Conservation (phyloP, 1,140 invertebrate genomes). For the Amphibalanus amphitrite region DNA sequence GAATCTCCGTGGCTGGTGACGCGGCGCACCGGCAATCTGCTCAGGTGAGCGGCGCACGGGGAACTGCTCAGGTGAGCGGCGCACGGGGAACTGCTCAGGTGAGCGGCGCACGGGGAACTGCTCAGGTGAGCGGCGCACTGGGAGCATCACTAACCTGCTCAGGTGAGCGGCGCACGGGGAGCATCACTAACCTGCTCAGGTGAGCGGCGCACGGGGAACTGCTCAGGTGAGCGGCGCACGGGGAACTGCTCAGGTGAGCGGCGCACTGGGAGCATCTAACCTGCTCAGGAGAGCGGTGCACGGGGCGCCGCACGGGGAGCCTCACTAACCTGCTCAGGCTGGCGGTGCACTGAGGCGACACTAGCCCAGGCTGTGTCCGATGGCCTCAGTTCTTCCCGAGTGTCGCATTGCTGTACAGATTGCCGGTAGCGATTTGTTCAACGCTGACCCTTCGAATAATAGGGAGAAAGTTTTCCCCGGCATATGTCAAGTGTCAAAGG, state of each 20-base stretch:
- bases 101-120: not conserved
- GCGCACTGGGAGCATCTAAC: too few relatives aligned
- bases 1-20: conserved; percentile 3
- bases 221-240: not conserved
- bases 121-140: not conserved
- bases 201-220: not conserved
- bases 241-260: not conserved
- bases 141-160: too few relatives aligned
- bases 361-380: too few relatives aligned
- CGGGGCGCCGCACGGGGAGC: too few relatives aligned
- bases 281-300: too few relatives aligned
- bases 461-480: too few relatives aligned
- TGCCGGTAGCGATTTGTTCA: too few relatives aligned
- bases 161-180: too few relatives aligned
- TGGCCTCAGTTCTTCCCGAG: too few relatives aligned
- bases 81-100: not conserved
- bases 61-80: not conserved
- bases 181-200: not conserved
- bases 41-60: not conserved
- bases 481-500: too few relatives aligned
- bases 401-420: too few relatives aligned
- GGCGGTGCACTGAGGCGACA: not conserved
- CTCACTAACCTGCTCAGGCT: not conserved
- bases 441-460: too few relatives aligned
- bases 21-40: not conserved